Evolutionary conservation across 92 coral and sea anemone species (phyloP), one percentile per base, ranked within the genome.

Genomic region (Micromussa lordhowensis): DNA sequence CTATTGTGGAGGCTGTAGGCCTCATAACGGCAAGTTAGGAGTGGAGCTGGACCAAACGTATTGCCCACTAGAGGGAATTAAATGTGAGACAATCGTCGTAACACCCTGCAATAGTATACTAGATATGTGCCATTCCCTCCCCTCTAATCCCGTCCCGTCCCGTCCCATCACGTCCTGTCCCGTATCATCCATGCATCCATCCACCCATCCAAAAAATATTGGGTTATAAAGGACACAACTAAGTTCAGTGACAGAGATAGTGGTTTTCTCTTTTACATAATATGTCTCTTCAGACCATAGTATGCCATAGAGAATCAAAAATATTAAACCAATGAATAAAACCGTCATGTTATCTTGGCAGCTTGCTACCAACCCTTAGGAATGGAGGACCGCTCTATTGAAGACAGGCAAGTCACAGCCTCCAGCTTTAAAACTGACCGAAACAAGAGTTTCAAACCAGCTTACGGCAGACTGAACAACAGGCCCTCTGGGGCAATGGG

Each of bases 1-100:
- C 8, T 96, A 96, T 85, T 96, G 99, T 89, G 99, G 99, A 24
- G 95, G 94, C 3, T 96, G 99, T 82, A 85, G 89, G 51, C 96
- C 99, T 24, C 90, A 79, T 82, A 92, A 92, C 34, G 94, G 92
- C 0, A 66, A 79, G 26, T 38, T 96, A 9, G 86, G 84, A 28
- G 87, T 96, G 29, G 93, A 88, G 68, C 87, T 91, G 71, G 96
- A 94, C 80, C 68, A 79, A 30, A 12, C 68, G 29, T 61, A 61
- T 24, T 96, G 98, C 77, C 94, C 93, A 5, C 92, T 86, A 59
- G 95, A 95, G 79, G 95, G 94, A 90, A 90, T 94, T 54, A 93
- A 94, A 88, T 82, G 97, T 94, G 90, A 83, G 97, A 49, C 28
- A 16, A 3, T 4, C 3, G 51, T 11, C 26, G 0, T 28, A 34